Evolutionary conservation across 2,888 invertebrate species (phyloP), one percentile per base, ranked within the genome.

Genomic region (Clostera curtula): DNA sequence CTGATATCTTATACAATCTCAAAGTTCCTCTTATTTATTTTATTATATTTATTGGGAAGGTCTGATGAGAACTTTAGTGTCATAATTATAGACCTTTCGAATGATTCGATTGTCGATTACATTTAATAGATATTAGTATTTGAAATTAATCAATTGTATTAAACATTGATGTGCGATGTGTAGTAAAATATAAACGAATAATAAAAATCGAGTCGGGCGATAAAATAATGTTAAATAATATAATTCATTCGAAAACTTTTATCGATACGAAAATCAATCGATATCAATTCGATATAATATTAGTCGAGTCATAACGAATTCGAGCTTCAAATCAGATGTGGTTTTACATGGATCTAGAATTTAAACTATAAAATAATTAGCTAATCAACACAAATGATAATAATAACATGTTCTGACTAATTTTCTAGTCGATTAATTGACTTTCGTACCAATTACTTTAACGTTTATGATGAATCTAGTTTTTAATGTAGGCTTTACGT

Each of bases 31-130:
- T 38, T 23, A 15, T 15, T 39, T 47, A 35, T 47, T 44, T 49
- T 43, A 47, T 33, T 34, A 33, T 33, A 30, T 43, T 40, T 41
- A 29, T 34, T 38, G 44, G 52, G 52, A 52, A 54, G 52, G 55
- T 52, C 52, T 33, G 49, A 34, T 46, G 52, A 52, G 52, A 34
- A 36, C 24, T 23, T 30, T 26, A 24, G 29, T 24, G 38, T 31
- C 42, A 20, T 39, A 28, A 27, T 26, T 12, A 21, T 5, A 23
- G 22, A 23, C 23, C 22, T 23, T 15, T 10, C 6, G 10, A 19
- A 19, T 5, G 11, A 8, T n/a, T 18, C 8, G 19, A 6, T 9
- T 4, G 9, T 10, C 11, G 6, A 9, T 19, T 10, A 7, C 11
- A 9, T 19, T n/a, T n/a, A n/a, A n/a, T n/a, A n/a, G n/a, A n/a